Base-by-base conservation (phyloP, 2,113 vertebrate species). In the Pandion haliaetus region DNA sequence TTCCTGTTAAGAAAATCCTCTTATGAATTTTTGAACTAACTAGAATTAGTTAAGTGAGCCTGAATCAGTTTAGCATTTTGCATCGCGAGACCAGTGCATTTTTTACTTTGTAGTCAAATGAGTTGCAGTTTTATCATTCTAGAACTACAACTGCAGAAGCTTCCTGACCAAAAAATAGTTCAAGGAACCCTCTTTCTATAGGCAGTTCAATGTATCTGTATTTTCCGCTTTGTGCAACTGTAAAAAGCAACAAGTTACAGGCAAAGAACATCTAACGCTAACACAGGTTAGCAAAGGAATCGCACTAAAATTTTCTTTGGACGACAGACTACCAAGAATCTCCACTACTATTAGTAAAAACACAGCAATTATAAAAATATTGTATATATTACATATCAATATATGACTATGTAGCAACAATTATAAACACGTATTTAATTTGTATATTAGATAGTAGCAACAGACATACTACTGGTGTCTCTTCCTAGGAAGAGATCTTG, bases 81-180 rank as follows among this genome's bases (percentile, higher is more conserved):
- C 26, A 82, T 14, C 0, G 0, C 0, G 4, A 85, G 19, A 81
- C 15, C 73, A 67, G 6, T 14, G 34, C 24, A 34, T 83, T 84
- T 94, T 42, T 87, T 19, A 79, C 38, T 5, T 17, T 45, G 17
- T 6, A 40, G n/a, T 26, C 62, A 50, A 91, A 86, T 29, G 2
- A 76, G 5, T 0, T 47, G 54, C 13, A 73, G 23, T 49, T 82
- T 32, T 36, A 44, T 32, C 34, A 59, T 19, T 79, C 40, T 34
- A 40, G 42, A 89, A 67, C 38, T 77, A 63, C 54, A 82, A n/a
- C 13, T 67, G 47, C 49, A 82, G 70, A 63, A 76, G 21, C 24
- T n/a, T 67, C 77, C 65, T 36, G 15, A 52, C 6, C 12, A 74
- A 82, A 85, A 70, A 57, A 12, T 21, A 31, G 20, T 42, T 65